These are phyloP conservation scores for Rhagologus leucostigma DNA, from an alignment of 2,113 vertebrate genomes.

Conservation along the genomic window DNA sequence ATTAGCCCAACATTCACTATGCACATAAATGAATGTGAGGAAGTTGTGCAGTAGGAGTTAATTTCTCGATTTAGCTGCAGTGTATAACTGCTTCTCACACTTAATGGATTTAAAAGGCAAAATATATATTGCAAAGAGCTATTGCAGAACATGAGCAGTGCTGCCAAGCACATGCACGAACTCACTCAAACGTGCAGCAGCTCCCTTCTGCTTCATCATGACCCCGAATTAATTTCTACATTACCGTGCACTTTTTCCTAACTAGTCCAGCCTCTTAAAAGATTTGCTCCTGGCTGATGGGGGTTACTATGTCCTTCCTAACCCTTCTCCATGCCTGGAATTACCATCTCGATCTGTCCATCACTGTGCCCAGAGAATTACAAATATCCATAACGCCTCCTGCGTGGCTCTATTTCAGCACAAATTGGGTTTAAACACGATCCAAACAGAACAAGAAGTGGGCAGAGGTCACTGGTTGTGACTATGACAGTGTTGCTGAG, in stretches of 20 bases:
- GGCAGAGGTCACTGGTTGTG: not conserved
- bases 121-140: not conserved
- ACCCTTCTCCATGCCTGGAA: not conserved
- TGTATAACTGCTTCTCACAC: not conserved
- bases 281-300: not conserved
- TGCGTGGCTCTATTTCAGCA: not conserved
- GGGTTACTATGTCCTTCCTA: not conserved
- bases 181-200: not conserved
- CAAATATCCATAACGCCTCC: not conserved
- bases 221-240: not conserved
- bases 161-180: not conserved
- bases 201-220: not conserved
- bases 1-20: not conserved
- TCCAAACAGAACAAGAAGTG: not conserved
- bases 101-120: conserved; percentile 5
- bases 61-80: not conserved
- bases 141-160: not conserved
- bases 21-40: not conserved
- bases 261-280: not conserved
- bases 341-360: not conserved
- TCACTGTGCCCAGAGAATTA: not conserved
- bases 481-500: too few species aligned
- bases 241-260: not conserved
- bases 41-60: not conserved
- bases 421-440: not conserved